A percentile compares a stretch with the other conserved stretches of the same genome.
Conservation (phyloP, 2,888 invertebrate genomes). For the Fragum sueziense region DNA sequence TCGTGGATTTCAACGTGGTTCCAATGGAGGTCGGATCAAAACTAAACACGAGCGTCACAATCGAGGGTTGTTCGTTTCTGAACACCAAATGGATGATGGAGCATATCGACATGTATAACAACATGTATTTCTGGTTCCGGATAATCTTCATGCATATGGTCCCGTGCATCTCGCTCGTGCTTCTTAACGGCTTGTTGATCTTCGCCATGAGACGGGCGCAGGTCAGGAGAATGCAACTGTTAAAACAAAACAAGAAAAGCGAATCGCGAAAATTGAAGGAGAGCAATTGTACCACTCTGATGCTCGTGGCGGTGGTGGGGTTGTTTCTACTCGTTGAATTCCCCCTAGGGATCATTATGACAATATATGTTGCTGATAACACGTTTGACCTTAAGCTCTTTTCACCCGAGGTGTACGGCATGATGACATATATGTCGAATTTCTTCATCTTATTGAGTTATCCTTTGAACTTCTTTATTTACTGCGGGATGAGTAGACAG, state of each 20-base stretch:
- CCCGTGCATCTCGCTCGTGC: constrained; percentile 94
- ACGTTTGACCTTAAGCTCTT: constrained; percentile 69
- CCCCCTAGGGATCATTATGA: constrained; percentile 82
- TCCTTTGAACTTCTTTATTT: constrained; percentile 96
- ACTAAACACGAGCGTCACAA: constrained; percentile 62
- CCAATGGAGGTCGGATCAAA: constrained; percentile 86
- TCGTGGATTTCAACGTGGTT: constrained; percentile 88
- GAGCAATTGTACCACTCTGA: constrained; percentile 81
- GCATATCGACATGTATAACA: constrained; percentile 88
- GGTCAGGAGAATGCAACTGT: constrained; percentile 89
- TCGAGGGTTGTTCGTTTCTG: constrained; percentile 66
- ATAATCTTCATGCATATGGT: constrained; percentile 95
- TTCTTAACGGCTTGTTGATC: constrained; percentile 93
- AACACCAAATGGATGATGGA: constrained; percentile 63
- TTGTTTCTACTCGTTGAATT: constrained; percentile 84
- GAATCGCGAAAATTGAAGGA: constrained; percentile 80
- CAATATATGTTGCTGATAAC: constrained; percentile 89
- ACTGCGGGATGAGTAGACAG: constrained; percentile 97
- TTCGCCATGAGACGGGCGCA: constrained; percentile 93
- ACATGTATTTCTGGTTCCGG: constrained; percentile 89
- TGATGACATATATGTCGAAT: constrained; percentile 87
- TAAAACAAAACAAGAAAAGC: constrained; percentile 87
- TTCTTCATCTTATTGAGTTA: constrained; percentile 95
- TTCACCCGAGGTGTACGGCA: constrained; percentile 62
- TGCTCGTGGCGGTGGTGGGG: constrained; percentile 83